Conservation (phyloP, 2,888 invertebrate genomes). For the Melinaea marsaeus region DNA sequence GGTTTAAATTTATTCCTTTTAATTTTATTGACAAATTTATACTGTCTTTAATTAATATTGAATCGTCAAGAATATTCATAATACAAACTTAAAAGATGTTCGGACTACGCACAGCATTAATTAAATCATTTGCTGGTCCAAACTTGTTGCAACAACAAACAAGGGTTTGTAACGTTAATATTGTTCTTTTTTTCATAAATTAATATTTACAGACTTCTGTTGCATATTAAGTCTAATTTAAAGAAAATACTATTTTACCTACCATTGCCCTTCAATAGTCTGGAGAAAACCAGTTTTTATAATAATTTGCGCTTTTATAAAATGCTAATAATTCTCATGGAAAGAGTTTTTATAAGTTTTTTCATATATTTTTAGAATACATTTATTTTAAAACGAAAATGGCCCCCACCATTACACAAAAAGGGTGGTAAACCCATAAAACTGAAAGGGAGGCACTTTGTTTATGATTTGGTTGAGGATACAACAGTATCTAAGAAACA, state of each 20-base stretch:
- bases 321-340: too few relatives aligned
- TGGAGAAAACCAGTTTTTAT: too few relatives aligned
- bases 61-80: not conserved
- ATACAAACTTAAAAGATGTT: slow-evolving; percentile 41
- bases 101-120: slow-evolving; percentile 44
- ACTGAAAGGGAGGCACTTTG: slow-evolving; percentile 79
- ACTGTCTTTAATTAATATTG: too few relatives aligned
- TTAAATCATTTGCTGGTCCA: slow-evolving; percentile 38
- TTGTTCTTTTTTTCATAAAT: too few relatives aligned
- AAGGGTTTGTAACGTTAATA: slow-evolving; percentile 41
- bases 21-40: too few relatives aligned
- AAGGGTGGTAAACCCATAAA: slow-evolving; percentile 72
- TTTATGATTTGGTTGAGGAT: slow-evolving; percentile 86
- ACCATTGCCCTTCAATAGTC: too few relatives aligned
- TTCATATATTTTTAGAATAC: slow-evolving; percentile 81
- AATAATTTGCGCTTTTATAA: too few relatives aligned
- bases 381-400: slow-evolving; percentile 82
- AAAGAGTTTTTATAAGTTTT: not conserved
- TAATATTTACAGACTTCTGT: too few relatives aligned
- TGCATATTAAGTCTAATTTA: too few relatives aligned
- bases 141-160: slow-evolving; percentile 54
- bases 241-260: too few relatives aligned
- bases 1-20: too few relatives aligned
- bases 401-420: slow-evolving; percentile 78
- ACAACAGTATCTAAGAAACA: slow-evolving; percentile 72